A percentile compares a stretch with the other conserved stretches of the same genome.
phyloP scores from a whole-genome alignment of 2,113 vertebrate species.

The Colinus virginianus region DNA sequence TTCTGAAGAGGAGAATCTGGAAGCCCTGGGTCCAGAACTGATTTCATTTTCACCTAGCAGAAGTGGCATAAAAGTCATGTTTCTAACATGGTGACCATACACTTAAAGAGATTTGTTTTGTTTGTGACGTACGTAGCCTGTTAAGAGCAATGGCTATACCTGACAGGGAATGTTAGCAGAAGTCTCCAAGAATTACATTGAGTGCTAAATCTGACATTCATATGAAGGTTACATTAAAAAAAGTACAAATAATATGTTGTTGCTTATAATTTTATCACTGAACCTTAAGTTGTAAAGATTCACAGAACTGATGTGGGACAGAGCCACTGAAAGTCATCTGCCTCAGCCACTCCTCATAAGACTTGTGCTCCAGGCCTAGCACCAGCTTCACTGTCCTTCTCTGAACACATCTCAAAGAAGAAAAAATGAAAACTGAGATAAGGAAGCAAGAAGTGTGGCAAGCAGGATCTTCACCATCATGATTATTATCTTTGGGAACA shows the following conservation, averaged over 20 bases:
- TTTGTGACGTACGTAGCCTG: background rate
- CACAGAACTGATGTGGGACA: background rate
- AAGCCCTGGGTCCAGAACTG: background rate
- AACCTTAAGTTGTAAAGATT: background rate
- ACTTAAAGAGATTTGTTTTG: background rate
- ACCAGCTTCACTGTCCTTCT: too few species aligned
- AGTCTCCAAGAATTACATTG: background rate
- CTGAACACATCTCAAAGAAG: too few species aligned
- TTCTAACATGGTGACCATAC: background rate
- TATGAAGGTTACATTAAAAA: background rate
- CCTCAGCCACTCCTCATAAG: too few species aligned
- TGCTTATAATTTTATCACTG: background rate
- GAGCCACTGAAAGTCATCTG: background rate
- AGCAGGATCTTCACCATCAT: background rate
- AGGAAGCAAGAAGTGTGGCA: background rate
- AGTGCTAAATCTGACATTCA: background rate
- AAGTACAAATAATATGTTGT: background rate
- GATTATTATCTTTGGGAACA: background rate
- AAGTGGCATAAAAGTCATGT: background rate
- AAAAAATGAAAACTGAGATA: fast-evolving
- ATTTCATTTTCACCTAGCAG: background rate
- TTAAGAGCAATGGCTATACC: background rate
- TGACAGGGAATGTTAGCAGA: background rate
- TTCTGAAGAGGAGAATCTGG: background rate
- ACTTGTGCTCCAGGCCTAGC: too few species aligned